Conservation (phyloP, 2,888 invertebrate species). For the Agrilus mali region DNA sequence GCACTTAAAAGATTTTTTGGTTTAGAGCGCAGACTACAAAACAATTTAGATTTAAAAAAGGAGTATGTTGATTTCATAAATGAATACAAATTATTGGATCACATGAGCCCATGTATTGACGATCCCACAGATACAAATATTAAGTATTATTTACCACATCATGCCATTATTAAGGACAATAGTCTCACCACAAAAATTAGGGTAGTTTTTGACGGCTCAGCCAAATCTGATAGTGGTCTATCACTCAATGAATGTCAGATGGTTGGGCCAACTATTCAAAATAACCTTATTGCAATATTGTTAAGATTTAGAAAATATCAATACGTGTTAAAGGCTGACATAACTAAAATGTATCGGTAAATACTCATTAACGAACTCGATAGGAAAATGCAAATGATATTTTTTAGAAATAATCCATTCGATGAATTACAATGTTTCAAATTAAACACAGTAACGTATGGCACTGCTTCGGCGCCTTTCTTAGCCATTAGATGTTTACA, state of each 20-base stretch:
- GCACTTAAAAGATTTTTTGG: constrained; percentile 12
- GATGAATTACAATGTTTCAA: too few relatives aligned
- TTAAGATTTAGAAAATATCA: background rate
- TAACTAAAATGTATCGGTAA: too few relatives aligned
- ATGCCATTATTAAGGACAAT: constrained; percentile 20
- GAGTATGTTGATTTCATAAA: constrained; percentile 6
- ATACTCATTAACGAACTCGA: too few relatives aligned
- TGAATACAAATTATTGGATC: constrained; percentile 2
- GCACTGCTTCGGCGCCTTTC: too few relatives aligned
- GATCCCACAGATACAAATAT: background rate
- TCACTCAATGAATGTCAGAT: too few relatives aligned
- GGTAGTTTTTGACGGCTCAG: constrained; percentile 21
- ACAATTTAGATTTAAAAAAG: constrained; percentile 9
- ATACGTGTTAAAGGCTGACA: too few relatives aligned
- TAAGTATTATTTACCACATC: constrained; percentile 17
- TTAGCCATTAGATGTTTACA: too few relatives aligned
- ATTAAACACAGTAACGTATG: too few relatives aligned
- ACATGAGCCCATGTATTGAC: constrained; percentile 2
- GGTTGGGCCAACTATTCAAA: constrained; percentile 13
- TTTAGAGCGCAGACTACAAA: constrained; percentile 11
- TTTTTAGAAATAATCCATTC: too few relatives aligned
- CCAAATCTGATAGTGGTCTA: constrained; percentile 1
- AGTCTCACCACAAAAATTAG: constrained; percentile 18
- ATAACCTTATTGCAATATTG: constrained; percentile 13
- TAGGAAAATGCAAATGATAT: too few relatives aligned